Base-by-base conservation (phyloP, 2,797 vertebrate species). In the Florisuga fusca region DNA sequence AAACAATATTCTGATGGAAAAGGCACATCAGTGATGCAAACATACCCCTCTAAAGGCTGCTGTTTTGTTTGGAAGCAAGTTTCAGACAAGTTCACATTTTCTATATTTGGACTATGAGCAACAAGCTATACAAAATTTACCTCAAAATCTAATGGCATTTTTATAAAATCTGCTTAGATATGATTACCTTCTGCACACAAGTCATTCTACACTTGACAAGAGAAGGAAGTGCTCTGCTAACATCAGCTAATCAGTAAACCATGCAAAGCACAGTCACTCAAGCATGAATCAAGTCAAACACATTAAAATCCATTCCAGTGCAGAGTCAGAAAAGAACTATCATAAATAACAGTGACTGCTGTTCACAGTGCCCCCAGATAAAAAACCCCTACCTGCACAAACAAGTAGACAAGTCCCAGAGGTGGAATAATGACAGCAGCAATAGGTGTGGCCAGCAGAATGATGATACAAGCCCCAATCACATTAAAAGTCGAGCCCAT, bases 401-500 rank as follows among this genome's bases (percentile, higher is more conserved):
- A 98, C 46, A 99, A 98, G 98, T 99, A 99, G 85, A 99, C 55
- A 51, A 99, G 94, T 4, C 99, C 99, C 19, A 99, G 98, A 1
- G 99, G 97, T 1, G 98, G 99, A 90, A 99, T 99, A 94, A 98
- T 97, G 69, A 98, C 95, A 0, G 98, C 98, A 3, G 98, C 98
- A 19, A 99, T 95, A 1, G 99, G 99, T 0, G 99, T 99, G 91
- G 99, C 98, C 31, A 99, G 67, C 67, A 99, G 97, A 95, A 99
- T 99, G 91, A 99, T 64, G 18, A 98, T 91, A 74, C 99, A 99
- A 55, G 98, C 97, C 2, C 98, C 98, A 6, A 99, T 43, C 43
- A 99, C 99, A 0, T 98, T 99, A 84, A 99, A 99, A 27, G 99
- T 94, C 2, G 99, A 99, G 87, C 99, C 99, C 98, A 99, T 98